Percentiles rank a stretch among this genome's conserved stretches.
phyloP scores from a whole-genome alignment of 2,113 vertebrate genomes.

The Periophthalmodon schlosseri region DNA sequence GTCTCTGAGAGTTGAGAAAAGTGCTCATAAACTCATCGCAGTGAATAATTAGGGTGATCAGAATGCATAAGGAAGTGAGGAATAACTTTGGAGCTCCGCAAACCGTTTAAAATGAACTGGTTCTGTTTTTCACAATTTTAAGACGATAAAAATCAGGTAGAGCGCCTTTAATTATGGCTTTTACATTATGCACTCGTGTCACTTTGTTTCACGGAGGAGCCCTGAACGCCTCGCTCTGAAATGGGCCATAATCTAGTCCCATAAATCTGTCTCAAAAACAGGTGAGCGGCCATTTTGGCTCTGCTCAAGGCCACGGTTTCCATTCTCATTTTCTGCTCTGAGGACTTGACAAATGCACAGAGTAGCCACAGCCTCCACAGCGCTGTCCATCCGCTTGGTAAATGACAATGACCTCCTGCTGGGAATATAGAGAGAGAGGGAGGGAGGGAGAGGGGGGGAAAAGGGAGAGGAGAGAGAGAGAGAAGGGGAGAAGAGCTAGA shows the following conservation, averaged over 20 bases:
- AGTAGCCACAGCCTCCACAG: background rate
- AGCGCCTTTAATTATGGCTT: background rate
- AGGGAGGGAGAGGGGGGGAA: too few relatives aligned
- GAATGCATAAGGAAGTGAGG: too few relatives aligned
- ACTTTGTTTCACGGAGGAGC: background rate
- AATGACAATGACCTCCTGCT: background rate
- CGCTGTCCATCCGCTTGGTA: background rate
- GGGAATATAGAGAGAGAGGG: background rate
- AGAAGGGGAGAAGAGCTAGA: too few relatives aligned
- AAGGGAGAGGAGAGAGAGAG: too few relatives aligned
- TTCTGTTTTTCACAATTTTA: too few relatives aligned
- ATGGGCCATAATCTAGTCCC: background rate
- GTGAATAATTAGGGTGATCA: too few relatives aligned
- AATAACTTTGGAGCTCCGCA: too few relatives aligned
- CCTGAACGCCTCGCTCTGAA: background rate
- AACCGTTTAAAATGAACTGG: too few relatives aligned
- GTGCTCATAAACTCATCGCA: too few relatives aligned
- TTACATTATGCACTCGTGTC: background rate
- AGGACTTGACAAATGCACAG: background rate
- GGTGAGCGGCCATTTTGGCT: background rate
- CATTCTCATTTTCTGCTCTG: conserved; percentile 6
- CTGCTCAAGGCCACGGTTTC: background rate
- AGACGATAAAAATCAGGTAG: background rate
- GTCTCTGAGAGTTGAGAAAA: too few relatives aligned
- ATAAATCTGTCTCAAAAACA: conserved; percentile 4